Conservation (phyloP, 2,113 vertebrate genomes). For the Corynorhinus townsendii region DNA sequence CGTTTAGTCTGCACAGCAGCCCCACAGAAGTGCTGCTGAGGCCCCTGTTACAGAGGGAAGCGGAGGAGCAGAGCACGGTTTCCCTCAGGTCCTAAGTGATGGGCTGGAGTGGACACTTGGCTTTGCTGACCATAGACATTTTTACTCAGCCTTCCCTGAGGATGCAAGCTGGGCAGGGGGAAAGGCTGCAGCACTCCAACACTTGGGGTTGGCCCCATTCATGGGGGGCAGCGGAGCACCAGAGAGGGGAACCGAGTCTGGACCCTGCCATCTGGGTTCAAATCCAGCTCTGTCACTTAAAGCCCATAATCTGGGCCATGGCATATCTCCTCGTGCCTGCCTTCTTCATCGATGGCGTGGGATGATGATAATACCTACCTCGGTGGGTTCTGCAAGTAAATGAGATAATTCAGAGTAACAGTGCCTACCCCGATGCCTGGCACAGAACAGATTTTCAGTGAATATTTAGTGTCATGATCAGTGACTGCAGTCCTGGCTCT, state of each 20-base stretch:
- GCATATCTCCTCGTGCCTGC: background rate
- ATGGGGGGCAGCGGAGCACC: background rate
- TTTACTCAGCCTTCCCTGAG: background rate
- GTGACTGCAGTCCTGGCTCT: background rate
- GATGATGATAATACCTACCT: background rate
- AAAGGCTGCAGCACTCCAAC: background rate
- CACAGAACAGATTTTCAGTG: background rate
- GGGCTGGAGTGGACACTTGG: background rate
- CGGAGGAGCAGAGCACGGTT: background rate
- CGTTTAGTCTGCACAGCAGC: background rate
- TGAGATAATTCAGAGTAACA: background rate
- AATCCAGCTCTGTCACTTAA: background rate
- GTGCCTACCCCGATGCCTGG: background rate
- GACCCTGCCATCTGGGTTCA: background rate
- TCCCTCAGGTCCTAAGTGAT: background rate
- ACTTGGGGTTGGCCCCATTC: fast-evolving
- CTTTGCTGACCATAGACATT: background rate
- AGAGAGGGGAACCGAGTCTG: background rate
- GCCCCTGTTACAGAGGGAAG: background rate
- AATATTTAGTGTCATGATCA: background rate
- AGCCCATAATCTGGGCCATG: too few relatives aligned
- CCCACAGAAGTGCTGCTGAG: background rate
- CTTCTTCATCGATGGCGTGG: background rate
- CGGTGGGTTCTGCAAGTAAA: background rate
- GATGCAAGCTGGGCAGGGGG: background rate